These are phyloP conservation scores for Cerastis leucographa DNA, from an alignment of 2,888 invertebrate species.

Conservation along the genomic window DNA sequence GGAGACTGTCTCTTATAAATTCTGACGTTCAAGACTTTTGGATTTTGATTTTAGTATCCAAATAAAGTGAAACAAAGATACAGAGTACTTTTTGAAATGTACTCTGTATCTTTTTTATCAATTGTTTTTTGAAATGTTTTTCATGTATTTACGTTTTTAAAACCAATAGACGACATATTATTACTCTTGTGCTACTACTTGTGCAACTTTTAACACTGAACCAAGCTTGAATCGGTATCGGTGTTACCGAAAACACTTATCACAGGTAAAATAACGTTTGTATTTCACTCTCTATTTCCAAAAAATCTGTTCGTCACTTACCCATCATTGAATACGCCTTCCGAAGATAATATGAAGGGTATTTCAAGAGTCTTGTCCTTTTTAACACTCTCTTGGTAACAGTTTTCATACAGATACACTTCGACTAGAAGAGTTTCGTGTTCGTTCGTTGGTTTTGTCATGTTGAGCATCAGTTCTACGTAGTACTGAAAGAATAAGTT, in stretches of 20 bases:
- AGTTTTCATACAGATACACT: constrained; percentile 67
- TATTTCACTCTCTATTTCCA: background rate
- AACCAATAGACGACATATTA: background rate
- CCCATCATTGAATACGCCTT: constrained; percentile 67
- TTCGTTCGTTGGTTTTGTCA: constrained; percentile 67
- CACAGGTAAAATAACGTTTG: background rate
- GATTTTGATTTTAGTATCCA: background rate
- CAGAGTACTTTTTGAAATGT: background rate
- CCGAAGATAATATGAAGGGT: constrained; percentile 56
- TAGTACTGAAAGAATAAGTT: constrained; percentile 67
- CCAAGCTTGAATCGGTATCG: background rate
- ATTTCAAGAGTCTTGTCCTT: constrained; percentile 35
- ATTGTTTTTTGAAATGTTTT: background rate
- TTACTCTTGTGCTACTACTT: too few species aligned
- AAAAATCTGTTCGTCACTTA: constrained; percentile 49
- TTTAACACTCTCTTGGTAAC: constrained; percentile 43
- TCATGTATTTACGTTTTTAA: background rate
- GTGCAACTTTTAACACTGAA: background rate
- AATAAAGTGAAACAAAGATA: background rate
- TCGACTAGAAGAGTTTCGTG: constrained; percentile 60
- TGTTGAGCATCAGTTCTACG: constrained; percentile 69
- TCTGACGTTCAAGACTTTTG: too few species aligned
- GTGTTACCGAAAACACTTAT: background rate
- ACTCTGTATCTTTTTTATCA: too few species aligned
- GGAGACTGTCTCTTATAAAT: too few species aligned